Conservation (phyloP, 2,888 invertebrate species). For the Melanophora roralis region DNA sequence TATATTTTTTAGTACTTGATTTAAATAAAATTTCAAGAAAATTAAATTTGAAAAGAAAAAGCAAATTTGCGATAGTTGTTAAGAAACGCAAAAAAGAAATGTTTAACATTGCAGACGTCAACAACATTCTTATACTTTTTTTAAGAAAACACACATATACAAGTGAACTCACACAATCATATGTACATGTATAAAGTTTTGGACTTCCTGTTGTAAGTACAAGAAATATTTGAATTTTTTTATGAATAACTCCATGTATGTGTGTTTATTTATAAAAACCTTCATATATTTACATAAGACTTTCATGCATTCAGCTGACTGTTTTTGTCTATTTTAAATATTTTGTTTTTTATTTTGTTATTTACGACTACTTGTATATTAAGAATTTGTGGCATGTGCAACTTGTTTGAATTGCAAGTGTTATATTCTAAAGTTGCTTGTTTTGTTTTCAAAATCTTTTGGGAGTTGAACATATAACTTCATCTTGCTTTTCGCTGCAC, state of each 20-base stretch:
- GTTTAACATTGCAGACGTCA: slow-evolving; percentile 59
- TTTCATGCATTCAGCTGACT: slow-evolving; percentile 50
- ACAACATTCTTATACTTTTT: slow-evolving; percentile 60
- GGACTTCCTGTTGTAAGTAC: slow-evolving; percentile 49
- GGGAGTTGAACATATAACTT: background rate
- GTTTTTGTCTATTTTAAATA: slow-evolving; percentile 56
- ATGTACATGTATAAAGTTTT: background rate
- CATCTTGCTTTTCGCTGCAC: background rate
- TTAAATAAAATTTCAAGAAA: slow-evolving; percentile 33
- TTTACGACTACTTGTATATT: slow-evolving; percentile 26
- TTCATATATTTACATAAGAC: background rate
- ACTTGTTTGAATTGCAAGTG: slow-evolving; percentile 60
- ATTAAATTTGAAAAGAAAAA: slow-evolving; percentile 4
- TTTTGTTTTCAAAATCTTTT: background rate
- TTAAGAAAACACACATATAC: slow-evolving; percentile 29
- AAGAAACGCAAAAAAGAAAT: slow-evolving; percentile 22
- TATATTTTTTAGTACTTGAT: slow-evolving; percentile 36
- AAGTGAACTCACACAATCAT: background rate
- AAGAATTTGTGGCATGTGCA: slow-evolving; percentile 61
- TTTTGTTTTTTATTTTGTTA: slow-evolving; percentile 28
- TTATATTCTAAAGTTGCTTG: slow-evolving; percentile 42
- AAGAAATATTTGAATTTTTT: slow-evolving; percentile 9
- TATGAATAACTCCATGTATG: background rate
- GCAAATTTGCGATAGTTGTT: slow-evolving; percentile 13
- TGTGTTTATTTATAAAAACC: too few relatives aligned